Evolutionary conservation across 2,797 vertebrate genomes (phyloP).

Genomic region (Benthosema pterotum): DNA sequence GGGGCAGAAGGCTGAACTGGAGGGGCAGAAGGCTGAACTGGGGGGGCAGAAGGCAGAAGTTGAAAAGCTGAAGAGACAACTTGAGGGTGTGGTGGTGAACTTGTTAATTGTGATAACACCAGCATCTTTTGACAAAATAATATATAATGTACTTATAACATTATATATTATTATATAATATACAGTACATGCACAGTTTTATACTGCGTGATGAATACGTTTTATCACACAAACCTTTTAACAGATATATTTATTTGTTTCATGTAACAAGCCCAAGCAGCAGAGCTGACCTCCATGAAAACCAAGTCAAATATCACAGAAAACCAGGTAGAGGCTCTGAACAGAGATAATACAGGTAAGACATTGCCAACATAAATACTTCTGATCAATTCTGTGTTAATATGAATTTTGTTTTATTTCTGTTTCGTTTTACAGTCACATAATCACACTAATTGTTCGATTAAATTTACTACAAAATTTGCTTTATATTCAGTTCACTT

Average conservation of each 20-base stretch:
- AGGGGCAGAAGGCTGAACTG: constrained; percentile 19
- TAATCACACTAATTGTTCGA: too few species aligned
- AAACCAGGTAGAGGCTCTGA: constrained; percentile 45
- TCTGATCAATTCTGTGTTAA: neutral
- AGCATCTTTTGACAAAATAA: neutral
- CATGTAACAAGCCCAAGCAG: constrained; percentile 21
- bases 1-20: constrained; percentile 26
- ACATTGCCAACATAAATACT: neutral
- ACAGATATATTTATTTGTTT: neutral
- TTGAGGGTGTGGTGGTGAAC: constrained; percentile 9
- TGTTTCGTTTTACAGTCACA: neutral
- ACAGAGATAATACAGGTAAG: constrained; percentile 34
- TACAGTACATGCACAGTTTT: too few species aligned
- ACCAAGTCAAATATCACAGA: constrained; percentile 26
- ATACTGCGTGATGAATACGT: too few species aligned
- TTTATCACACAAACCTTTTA: neutral
- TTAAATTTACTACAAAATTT: too few species aligned
- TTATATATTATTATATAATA: too few species aligned
- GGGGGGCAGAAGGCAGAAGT: neutral
- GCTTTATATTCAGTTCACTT: too few species aligned
- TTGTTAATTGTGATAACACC: neutral
- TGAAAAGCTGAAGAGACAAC: constrained; percentile 22
- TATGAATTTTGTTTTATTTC: neutral
- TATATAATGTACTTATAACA: neutral
- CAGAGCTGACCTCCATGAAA: constrained; percentile 38